Evolutionary conservation across 2,113 vertebrate species (phyloP), one percentile per base, ranked within the genome.

Genomic region (Oryzias woworae): DNA sequence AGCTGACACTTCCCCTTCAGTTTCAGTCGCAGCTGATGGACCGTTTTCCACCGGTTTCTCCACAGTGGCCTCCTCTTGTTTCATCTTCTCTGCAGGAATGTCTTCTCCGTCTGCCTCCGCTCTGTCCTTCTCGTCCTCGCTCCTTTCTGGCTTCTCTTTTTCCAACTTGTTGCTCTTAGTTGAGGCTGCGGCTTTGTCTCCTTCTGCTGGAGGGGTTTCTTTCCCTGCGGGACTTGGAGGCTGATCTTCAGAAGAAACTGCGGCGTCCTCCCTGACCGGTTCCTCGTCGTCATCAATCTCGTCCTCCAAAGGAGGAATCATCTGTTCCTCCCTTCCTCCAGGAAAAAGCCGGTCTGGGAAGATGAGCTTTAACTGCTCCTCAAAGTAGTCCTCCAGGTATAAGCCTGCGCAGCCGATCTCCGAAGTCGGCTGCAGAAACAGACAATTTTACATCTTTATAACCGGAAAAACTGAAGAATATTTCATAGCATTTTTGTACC

Each of bases 361-460:
- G 63, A 94, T 72, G 17, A 92, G 87, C 81, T 91, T 97, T 66
- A 98, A 69, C 84, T 95, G 95, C 66, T 94, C 92, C 77, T 98
- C 95, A 83, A 99, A 98, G 82, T 93, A 96, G 17, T 94, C 86
- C 70, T 95, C 93, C 70, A 99, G 87, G 87, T 94, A 95, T 53
- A 94, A 87, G 4, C 97, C 97, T 0, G 96, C 96, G 68, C 94
- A 95, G 0, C 95, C 96, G 28, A 99, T 94, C 75, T 98, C 96
- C 0, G 95, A 96, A 59, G 96, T 96, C 0, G 93, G 87, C 97
- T 99, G 49, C 16, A 0, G 28, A 50, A 42, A 54, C 18, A 0
- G 14, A 24, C 49, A 22, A 42, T 46, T 58, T 5, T 41, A 47
- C 12, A 13, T 36, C 36, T 12, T 36, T 36, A 12, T 8, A 36